Evolutionary conservation across 2,797 vertebrate species (phyloP).

Genomic region (Aldrovandia affinis): DNA sequence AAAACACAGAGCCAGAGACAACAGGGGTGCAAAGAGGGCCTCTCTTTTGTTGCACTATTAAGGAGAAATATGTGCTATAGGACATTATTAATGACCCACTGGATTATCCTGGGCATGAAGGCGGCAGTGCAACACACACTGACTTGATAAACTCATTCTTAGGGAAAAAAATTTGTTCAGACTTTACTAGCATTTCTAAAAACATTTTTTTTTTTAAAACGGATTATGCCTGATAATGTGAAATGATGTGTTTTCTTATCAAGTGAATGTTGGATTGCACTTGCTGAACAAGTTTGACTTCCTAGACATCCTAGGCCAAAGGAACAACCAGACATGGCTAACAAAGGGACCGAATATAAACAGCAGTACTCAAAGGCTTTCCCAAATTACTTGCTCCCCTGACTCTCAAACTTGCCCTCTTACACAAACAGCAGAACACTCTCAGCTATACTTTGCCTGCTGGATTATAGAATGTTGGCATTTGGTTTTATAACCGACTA

Average conservation of each 20-base stretch:
- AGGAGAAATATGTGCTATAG: not conserved
- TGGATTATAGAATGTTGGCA: slow-evolving; percentile 27
- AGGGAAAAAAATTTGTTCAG: not conserved
- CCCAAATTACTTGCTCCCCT: not conserved
- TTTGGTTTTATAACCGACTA: slow-evolving; percentile 42
- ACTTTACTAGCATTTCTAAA: not conserved
- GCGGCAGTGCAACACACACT: not conserved
- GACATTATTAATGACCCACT: not conserved
- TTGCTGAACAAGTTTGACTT: not conserved
- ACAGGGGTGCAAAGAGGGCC: not conserved
- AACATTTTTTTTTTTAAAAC: no score
- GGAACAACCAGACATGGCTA: not conserved
- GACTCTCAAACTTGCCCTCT: not conserved
- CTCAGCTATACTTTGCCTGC: not conserved
- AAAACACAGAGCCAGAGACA: slow-evolving; percentile 23
- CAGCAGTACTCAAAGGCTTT: not conserved
- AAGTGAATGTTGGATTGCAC: not conserved
- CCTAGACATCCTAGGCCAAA: not conserved
- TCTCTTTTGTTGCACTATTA: not conserved
- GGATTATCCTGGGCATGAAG: not conserved
- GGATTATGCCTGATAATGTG: not conserved
- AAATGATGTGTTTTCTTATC: not conserved
- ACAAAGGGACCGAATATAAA: not conserved
- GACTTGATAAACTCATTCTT: no score
- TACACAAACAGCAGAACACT: not conserved